These are phyloP conservation scores for Nomada fucata DNA, from an alignment of 2,888 invertebrate species.

Conservation along the genomic window DNA sequence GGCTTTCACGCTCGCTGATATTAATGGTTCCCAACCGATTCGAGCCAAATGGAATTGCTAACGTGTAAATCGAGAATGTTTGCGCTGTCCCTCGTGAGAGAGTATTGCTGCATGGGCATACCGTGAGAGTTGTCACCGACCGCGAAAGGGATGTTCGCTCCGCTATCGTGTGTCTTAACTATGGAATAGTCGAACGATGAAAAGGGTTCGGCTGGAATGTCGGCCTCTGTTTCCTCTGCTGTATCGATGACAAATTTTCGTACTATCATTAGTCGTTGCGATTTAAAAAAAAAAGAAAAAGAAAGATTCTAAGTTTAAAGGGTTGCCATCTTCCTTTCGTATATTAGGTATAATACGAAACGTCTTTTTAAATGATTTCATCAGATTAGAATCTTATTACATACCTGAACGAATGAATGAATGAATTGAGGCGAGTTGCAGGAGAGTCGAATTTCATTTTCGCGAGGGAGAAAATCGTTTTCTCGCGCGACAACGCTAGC, in stretches of 20 bases:
- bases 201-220: conserved; percentile 18
- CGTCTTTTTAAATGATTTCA: too few species aligned
- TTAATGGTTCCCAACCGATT: conserved; percentile 76
- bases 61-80: conserved; percentile 80
- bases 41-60: conserved; percentile 77
- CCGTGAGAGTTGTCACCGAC: conserved; percentile 57
- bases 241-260: neutral
- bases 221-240: neutral
- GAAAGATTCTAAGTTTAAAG: too few species aligned
- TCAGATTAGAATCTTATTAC: too few species aligned
- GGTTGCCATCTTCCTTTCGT: neutral
- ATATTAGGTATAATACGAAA: too few species aligned
- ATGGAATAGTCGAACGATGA: neutral
- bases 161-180: conserved; percentile 21
- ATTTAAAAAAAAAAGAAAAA: too few species aligned
- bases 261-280: neutral
- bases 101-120: conserved; percentile 57
- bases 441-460: neutral
- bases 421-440: too few species aligned
- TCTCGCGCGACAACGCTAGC: conserved; percentile 7
- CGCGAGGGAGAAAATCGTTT: conserved; percentile 21
- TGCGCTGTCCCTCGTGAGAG: conserved; percentile 67
- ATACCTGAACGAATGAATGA: too few species aligned
- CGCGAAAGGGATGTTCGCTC: conserved; percentile 56
- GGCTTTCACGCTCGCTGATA: conserved; percentile 74